Evolutionary conservation across 1,140 invertebrate species (phyloP).

Genomic region (Laodelphax striatellus): DNA sequence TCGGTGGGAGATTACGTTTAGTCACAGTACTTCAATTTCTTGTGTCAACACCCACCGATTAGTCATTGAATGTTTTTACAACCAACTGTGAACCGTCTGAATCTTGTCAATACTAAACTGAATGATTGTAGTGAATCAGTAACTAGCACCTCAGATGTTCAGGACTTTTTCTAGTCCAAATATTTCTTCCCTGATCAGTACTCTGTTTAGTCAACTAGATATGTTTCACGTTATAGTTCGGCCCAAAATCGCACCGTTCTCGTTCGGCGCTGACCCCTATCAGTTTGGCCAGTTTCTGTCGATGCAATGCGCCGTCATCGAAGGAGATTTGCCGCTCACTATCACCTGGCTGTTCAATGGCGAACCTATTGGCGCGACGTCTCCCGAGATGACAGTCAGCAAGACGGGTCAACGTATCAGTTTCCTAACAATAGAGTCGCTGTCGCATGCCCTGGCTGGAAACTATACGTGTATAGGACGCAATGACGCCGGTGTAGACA

Average conservation of each 20-base stretch:
- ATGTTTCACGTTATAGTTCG: not conserved
- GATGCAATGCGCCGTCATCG: slow-evolving; percentile 58
- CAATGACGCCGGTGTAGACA: slow-evolving; percentile 65
- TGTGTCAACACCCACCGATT: too few relatives aligned
- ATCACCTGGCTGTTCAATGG: slow-evolving; percentile 57
- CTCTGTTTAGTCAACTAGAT: too few relatives aligned
- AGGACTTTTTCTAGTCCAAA: too few relatives aligned
- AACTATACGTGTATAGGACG: slow-evolving; percentile 52
- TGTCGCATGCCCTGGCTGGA: slow-evolving; percentile 43
- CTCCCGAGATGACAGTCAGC: slow-evolving; percentile 36
- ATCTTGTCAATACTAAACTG: too few relatives aligned
- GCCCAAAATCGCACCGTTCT: slow-evolving; percentile 36
- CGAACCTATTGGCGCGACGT: slow-evolving; percentile 18
- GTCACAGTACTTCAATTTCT: too few relatives aligned
- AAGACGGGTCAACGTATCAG: slow-evolving; percentile 51
- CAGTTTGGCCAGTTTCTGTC: slow-evolving; percentile 37
- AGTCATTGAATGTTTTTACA: too few relatives aligned
- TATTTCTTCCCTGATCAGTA: too few relatives aligned
- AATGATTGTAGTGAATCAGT: too few relatives aligned
- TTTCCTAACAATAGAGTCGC: slow-evolving; percentile 52
- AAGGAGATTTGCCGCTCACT: slow-evolving; percentile 56
- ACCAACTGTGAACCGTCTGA: too few relatives aligned
- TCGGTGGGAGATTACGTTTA: too few relatives aligned
- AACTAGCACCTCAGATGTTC: too few relatives aligned
- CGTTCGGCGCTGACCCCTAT: slow-evolving; percentile 46